phyloP scores from a whole-genome alignment of 2,113 vertebrate species.

The Pithys albifrons region DNA sequence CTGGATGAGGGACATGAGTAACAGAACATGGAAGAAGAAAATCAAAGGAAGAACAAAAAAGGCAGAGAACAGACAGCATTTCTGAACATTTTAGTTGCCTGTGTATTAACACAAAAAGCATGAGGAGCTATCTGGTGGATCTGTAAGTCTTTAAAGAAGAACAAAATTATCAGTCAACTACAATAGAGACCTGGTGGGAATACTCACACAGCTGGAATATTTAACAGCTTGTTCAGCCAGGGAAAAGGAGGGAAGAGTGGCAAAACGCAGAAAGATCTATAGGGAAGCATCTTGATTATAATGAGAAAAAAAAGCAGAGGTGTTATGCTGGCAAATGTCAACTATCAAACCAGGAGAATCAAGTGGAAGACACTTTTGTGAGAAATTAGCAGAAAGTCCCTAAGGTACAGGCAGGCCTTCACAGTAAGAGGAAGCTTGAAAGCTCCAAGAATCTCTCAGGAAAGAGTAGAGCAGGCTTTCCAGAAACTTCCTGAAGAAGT shows the following conservation, averaged over 20 bases:
- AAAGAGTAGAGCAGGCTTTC: neutral
- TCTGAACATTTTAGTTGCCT: neutral
- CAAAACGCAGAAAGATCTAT: neutral
- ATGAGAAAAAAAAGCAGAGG: neutral
- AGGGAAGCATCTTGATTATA: neutral
- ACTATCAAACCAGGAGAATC: neutral
- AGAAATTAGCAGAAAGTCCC: neutral
- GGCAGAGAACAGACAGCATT: neutral
- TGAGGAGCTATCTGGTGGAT: conserved; percentile 1
- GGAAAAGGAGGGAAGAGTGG: neutral
- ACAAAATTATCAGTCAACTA: conserved; percentile 26
- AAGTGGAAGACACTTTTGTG: neutral
- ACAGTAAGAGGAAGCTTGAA: neutral
- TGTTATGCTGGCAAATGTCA: neutral
- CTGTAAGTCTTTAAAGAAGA: conserved; percentile 13
- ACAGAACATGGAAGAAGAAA: conserved; percentile 7
- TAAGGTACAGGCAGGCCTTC: neutral
- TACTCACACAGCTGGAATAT: neutral
- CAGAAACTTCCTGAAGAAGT: neutral
- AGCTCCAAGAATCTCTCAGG: neutral
- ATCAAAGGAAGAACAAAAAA: neutral
- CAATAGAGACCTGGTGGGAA: neutral
- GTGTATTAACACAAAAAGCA: conserved; percentile 6
- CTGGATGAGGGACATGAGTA: conserved; percentile 31
- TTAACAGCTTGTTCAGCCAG: neutral